phyloP scores from a whole-genome alignment of 2,113 vertebrate genomes.

The Cygnus buccinator region DNA sequence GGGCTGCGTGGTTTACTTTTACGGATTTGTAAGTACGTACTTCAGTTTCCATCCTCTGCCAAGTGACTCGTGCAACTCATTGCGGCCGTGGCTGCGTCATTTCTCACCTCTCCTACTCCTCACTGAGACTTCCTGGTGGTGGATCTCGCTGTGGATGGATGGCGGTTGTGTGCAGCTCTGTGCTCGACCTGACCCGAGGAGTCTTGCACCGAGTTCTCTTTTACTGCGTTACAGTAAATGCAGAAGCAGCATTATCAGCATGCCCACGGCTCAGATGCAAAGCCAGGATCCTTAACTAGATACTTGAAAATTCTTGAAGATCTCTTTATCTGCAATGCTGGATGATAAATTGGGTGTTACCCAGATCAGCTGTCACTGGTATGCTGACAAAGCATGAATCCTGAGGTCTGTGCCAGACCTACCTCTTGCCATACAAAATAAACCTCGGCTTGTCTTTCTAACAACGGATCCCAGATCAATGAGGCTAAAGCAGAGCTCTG shows the following conservation, averaged over 20 bases:
- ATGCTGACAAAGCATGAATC: background rate
- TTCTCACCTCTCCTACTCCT: background rate
- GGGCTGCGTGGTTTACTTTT: background rate
- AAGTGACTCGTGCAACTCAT: accelerated
- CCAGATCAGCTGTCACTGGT: background rate
- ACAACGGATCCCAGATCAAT: background rate
- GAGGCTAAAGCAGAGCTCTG: background rate
- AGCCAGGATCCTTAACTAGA: background rate
- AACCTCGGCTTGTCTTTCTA: background rate
- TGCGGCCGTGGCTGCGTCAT: background rate
- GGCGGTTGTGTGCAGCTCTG: background rate
- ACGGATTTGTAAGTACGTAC: accelerated
- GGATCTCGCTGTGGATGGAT: background rate
- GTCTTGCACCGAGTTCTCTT: background rate
- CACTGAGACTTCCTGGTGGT: accelerated
- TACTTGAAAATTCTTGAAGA: background rate
- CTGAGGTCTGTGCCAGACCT: background rate
- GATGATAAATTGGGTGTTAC: background rate
- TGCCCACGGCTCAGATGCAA: background rate
- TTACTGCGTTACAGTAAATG: accelerated
- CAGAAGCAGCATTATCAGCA: accelerated
- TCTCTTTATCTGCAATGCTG: background rate
- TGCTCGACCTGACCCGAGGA: background rate
- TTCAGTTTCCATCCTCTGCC: background rate
- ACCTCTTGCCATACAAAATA: background rate